Evolutionary conservation across 2,888 invertebrate species (phyloP).

Genomic region (Leptarthrus brevirostris): DNA sequence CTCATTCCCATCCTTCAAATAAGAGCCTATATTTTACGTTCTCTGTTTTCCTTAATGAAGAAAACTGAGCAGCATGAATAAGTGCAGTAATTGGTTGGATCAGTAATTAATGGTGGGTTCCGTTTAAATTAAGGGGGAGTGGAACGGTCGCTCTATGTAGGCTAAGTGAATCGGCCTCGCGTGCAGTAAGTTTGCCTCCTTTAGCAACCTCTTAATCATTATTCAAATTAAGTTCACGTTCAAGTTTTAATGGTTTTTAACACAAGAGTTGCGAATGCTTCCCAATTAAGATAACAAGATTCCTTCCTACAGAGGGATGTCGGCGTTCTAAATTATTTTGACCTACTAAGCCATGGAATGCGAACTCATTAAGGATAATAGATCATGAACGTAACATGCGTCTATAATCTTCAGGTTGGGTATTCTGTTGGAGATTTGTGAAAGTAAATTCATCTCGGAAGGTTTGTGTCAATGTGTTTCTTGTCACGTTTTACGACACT

Average conservation of each 20-base stretch:
- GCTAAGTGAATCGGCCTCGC: slow-evolving; percentile 32
- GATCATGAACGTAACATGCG: background rate
- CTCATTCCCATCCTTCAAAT: background rate
- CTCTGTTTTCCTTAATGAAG: background rate
- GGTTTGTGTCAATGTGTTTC: too few relatives aligned
- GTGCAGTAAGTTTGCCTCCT: background rate
- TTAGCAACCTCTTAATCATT: slow-evolving; percentile 26
- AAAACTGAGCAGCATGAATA: slow-evolving; percentile 14
- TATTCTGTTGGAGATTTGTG: background rate
- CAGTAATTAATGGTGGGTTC: slow-evolving; percentile 49
- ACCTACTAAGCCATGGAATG: slow-evolving; percentile 30
- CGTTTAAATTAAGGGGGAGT: slow-evolving; percentile 34
- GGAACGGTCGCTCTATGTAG: slow-evolving; percentile 28
- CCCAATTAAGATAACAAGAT: slow-evolving; percentile 47
- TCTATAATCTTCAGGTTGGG: background rate
- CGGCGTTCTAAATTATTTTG: slow-evolving; percentile 26
- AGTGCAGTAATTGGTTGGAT: slow-evolving; percentile 46
- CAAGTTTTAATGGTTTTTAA: slow-evolving; percentile 46
- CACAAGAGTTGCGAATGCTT: slow-evolving; percentile 25
- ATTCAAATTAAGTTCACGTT: slow-evolving; percentile 45
- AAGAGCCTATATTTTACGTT: background rate
- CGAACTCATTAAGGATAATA: slow-evolving; percentile 21
- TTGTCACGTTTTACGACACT: too few relatives aligned
- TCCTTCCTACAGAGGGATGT: background rate
- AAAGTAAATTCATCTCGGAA: background rate